Evolutionary conservation across 2,113 vertebrate genomes (phyloP).

Genomic region (Bombycilla garrulus): DNA sequence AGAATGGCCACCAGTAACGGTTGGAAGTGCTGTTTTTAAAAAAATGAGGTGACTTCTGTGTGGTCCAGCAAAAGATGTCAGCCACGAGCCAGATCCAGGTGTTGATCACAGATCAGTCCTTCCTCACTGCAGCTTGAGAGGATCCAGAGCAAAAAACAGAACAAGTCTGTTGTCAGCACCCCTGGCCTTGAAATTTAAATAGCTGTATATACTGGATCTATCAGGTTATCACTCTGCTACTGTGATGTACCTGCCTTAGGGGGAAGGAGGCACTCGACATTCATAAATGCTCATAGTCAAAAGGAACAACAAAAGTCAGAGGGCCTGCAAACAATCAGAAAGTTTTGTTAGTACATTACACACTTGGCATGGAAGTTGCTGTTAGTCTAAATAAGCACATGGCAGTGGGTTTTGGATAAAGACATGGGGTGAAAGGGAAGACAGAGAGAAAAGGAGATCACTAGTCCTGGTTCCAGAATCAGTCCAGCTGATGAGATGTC

Average conservation of each 20-base stretch:
- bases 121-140: neutral
- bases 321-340: neutral
- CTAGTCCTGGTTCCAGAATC: neutral
- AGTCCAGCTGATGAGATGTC: neutral
- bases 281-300: neutral
- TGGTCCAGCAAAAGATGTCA: neutral
- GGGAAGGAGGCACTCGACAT: neutral
- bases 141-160: neutral
- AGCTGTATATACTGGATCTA: neutral
- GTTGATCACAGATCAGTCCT: neutral
- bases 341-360: neutral
- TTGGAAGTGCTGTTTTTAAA: neutral
- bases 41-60: neutral
- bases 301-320: neutral
- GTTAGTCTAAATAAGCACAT: fast-evolving
- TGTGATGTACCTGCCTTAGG: neutral
- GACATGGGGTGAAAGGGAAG: neutral
- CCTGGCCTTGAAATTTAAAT: neutral
- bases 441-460: neutral
- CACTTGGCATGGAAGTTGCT: neutral
- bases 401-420: neutral
- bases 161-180: neutral
- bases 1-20: neutral
- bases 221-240: neutral
- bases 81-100: neutral